phyloP scores from a whole-genome alignment of 1,140 invertebrate genomes.

The Drosophila azteca region DNA sequence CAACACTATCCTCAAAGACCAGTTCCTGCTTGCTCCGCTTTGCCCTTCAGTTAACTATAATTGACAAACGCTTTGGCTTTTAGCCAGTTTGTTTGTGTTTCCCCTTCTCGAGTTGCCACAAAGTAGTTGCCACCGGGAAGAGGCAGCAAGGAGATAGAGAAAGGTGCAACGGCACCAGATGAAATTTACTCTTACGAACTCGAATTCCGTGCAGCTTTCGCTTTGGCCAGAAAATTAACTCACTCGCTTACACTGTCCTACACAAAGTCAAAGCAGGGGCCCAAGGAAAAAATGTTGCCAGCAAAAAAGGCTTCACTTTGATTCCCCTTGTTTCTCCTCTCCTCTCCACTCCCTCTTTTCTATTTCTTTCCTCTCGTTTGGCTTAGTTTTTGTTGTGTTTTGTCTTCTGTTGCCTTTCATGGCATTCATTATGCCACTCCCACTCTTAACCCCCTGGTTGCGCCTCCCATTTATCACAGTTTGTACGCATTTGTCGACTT shows the following conservation, averaged over 20 bases:
- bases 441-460: constrained; percentile 3
- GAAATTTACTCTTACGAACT: constrained; percentile 44
- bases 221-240: constrained; percentile 44
- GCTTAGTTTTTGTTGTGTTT: constrained; percentile 38
- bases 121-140: constrained; percentile 33
- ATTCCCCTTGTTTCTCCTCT: constrained; percentile 15
- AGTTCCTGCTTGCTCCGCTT: too few relatives aligned
- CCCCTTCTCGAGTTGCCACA: constrained; percentile 38
- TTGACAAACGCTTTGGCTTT: constrained; percentile 41
- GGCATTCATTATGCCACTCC: constrained; percentile 53
- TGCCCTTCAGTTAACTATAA: constrained; percentile 2
- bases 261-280: constrained; percentile 40
- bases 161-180: constrained; percentile 2
- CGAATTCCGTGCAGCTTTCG: constrained; percentile 47
- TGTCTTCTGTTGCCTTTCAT: constrained; percentile 27
- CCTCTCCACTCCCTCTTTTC: neutral
- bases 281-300: constrained; percentile 37
- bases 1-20: too few relatives aligned
- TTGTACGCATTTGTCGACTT: constrained; percentile 67
- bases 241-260: constrained; percentile 39
- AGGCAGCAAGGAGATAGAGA: neutral
- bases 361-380: constrained; percentile 20
- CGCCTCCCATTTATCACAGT: constrained; percentile 65
- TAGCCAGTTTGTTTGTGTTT: constrained; percentile 41
- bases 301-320: constrained; percentile 53